Conservation (phyloP, 2,113 vertebrate species). For the Pelmatolapia mariae region DNA sequence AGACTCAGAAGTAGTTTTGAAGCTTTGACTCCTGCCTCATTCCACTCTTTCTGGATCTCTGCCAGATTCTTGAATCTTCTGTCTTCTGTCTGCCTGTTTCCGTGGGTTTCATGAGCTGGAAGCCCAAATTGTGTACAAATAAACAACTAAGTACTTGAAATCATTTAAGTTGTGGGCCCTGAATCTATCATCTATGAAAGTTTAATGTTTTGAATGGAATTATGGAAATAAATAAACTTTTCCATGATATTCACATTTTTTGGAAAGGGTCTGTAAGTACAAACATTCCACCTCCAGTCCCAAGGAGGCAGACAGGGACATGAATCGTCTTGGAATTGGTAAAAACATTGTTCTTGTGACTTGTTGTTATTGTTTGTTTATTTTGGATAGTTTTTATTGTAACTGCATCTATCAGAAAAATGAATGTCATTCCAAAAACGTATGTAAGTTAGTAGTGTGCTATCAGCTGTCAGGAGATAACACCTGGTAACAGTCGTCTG, state of each 20-base stretch:
- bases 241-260: neutral
- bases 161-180: neutral
- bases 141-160: neutral
- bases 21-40: neutral
- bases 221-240: neutral
- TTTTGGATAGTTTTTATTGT: neutral
- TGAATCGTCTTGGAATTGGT: neutral
- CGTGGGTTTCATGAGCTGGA: neutral
- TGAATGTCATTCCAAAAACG: neutral
- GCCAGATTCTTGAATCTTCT: neutral
- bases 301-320: neutral
- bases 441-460: neutral
- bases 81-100: neutral
- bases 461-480: neutral
- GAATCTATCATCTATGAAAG: neutral
- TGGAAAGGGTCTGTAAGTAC: neutral
- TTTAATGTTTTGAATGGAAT: neutral
- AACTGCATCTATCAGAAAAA: neutral
- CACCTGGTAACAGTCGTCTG: neutral
- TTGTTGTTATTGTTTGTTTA: neutral
- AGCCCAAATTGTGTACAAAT: neutral
- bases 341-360: neutral
- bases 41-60: neutral
- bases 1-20: neutral
- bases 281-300: neutral